Evolutionary conservation across 30 jellyfish, hydroid and myxozoan genomes (phyloP).

Genomic region (Catostylus mosaicus): DNA sequence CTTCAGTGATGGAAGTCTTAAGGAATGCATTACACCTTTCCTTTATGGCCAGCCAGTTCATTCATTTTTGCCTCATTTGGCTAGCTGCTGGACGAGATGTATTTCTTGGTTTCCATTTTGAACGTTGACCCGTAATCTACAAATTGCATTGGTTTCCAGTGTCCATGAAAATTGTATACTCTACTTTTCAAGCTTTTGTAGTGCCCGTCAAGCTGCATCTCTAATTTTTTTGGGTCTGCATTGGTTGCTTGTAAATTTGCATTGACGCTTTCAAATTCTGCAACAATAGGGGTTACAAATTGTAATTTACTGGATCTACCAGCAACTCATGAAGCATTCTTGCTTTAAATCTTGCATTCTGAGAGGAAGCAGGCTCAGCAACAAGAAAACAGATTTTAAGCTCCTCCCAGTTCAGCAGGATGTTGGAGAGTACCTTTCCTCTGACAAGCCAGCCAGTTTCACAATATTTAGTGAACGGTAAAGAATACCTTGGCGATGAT

Average conservation of each 20-base stretch:
- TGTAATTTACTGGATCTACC: slow-evolving; percentile 46
- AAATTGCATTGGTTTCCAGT: not conserved
- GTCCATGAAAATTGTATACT: slow-evolving; percentile 45
- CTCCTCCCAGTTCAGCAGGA: slow-evolving; percentile 76
- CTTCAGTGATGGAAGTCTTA: slow-evolving; percentile 53
- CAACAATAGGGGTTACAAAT: slow-evolving; percentile 54
- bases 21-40: slow-evolving; percentile 44
- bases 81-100: too few relatives aligned
- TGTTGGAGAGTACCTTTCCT: slow-evolving; percentile 65
- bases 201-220: slow-evolving; percentile 26
- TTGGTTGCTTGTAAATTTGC: slow-evolving; percentile 73
- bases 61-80: not conserved
- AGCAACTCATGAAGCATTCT: slow-evolving; percentile 60
- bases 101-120: slow-evolving; percentile 27
- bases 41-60: slow-evolving; percentile 16
- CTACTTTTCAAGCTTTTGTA: slow-evolving; percentile 51
- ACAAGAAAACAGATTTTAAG: slow-evolving; percentile 67
- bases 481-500: slow-evolving; percentile 42
- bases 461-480: slow-evolving; percentile 62
- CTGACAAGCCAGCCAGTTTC: slow-evolving; percentile 79
- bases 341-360: slow-evolving; percentile 54
- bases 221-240: slow-evolving; percentile 67
- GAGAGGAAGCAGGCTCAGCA: slow-evolving; percentile 45
- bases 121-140: slow-evolving; percentile 73
- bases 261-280: slow-evolving; percentile 69